phyloP scores from a whole-genome alignment of 2,888 invertebrate genomes.

The Laspeyria flexula region DNA sequence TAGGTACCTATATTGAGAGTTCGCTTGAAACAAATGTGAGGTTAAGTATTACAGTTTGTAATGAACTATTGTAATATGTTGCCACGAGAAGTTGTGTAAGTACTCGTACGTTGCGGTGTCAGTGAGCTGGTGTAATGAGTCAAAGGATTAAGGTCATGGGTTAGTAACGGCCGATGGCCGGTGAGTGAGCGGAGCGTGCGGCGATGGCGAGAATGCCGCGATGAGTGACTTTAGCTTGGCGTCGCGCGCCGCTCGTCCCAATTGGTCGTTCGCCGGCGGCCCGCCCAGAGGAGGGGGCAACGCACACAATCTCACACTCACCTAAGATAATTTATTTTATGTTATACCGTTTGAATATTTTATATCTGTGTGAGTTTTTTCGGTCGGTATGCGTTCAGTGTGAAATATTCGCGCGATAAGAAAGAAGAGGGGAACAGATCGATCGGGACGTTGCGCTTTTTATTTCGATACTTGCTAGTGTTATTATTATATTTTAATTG shows the following conservation, averaged over 20 bases:
- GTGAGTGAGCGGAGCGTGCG: constrained; percentile 50
- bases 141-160: constrained; percentile 59
- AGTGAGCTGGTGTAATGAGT: constrained; percentile 48
- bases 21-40: not conserved
- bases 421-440: constrained; percentile 85
- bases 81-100: constrained; percentile 17
- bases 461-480: constrained; percentile 71
- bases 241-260: constrained; percentile 85
- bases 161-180: constrained; percentile 46
- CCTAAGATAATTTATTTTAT: constrained; percentile 86
- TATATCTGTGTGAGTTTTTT: constrained; percentile 86
- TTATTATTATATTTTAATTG: constrained; percentile 73
- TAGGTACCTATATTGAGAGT: too few species aligned
- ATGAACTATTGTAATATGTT: constrained; percentile 1
- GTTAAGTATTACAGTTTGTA: not conserved
- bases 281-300: constrained; percentile 83
- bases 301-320: constrained; percentile 79
- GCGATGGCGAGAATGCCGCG: constrained; percentile 55
- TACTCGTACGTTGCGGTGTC: constrained; percentile 36
- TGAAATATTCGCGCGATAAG: constrained; percentile 86
- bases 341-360: constrained; percentile 86
- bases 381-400: constrained; percentile 84
- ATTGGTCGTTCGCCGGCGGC: constrained; percentile 79
- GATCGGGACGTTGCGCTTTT: constrained; percentile 83
- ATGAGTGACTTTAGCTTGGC: constrained; percentile 72